A percentile compares a stretch with the other conserved stretches of the same genome.
Conservation (phyloP, 2,797 vertebrate species). For the Parauchenoglanis punctatus region DNA sequence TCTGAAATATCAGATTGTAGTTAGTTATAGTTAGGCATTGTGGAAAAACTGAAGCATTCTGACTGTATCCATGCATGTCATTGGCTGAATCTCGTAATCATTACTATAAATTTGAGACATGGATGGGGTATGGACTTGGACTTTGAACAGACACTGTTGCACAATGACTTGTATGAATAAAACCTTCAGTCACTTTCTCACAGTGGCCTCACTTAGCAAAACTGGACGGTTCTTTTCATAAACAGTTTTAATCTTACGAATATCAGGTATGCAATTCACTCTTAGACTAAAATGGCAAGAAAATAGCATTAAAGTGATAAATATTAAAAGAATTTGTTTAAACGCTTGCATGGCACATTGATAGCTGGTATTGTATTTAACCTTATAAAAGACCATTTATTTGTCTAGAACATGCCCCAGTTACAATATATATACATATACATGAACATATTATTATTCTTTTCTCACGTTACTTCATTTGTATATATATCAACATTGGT, state of each 20-base stretch:
- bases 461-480: background rate
- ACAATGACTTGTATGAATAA: background rate
- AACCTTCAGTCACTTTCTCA: background rate
- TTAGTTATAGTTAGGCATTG: background rate
- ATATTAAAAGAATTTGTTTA: background rate
- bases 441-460: background rate
- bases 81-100: constrained; percentile 76
- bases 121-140: background rate
- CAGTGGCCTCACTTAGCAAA: background rate
- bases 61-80: constrained; percentile 65
- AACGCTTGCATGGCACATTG: background rate
- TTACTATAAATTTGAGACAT: constrained; percentile 63
- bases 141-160: background rate
- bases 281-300: background rate
- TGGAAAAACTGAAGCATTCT: constrained; percentile 30
- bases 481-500: background rate
- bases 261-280: background rate
- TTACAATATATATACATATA: background rate
- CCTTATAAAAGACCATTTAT: background rate
- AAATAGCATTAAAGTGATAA: background rate
- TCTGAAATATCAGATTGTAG: background rate
- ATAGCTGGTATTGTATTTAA: background rate
- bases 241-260: background rate
- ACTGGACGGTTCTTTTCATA: background rate
- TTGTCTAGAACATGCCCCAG: background rate